Evolutionary conservation across 2,888 invertebrate genomes (phyloP).

Genomic region (Ochropleura plecta): DNA sequence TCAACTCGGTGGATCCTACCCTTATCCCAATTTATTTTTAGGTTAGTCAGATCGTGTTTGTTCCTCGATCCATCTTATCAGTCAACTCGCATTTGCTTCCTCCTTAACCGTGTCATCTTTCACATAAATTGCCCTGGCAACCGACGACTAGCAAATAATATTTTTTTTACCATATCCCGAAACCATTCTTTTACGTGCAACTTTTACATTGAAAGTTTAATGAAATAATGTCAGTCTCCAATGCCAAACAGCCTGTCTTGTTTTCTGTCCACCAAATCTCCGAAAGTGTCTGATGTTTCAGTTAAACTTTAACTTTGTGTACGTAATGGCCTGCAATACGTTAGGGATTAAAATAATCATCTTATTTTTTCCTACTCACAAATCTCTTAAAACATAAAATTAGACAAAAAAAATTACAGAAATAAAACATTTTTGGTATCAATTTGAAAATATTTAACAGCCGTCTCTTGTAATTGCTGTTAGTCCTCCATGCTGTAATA

Average conservation of each 20-base stretch:
- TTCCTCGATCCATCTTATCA: conserved; percentile 50
- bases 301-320: neutral
- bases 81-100: conserved; percentile 44
- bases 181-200: neutral
- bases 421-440: neutral
- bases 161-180: conserved; percentile 25
- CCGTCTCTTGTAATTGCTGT: no score
- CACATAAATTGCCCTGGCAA: conserved; percentile 45
- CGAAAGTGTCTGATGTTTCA: neutral
- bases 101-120: conserved; percentile 52
- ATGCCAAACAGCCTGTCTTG: neutral
- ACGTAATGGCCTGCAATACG: neutral
- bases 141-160: conserved; percentile 5
- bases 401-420: neutral
- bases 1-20: conserved; percentile 23
- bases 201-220: neutral
- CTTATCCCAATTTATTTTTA: conserved; percentile 43
- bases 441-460: neutral
- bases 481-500: no score
- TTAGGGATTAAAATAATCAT: neutral
- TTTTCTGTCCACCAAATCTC: neutral
- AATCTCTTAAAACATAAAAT: neutral
- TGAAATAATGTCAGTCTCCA: neutral
- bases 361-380: neutral
- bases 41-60: conserved; percentile 31